Conservation (phyloP, 2,888 invertebrate genomes). For the Amphipoea lucens region DNA sequence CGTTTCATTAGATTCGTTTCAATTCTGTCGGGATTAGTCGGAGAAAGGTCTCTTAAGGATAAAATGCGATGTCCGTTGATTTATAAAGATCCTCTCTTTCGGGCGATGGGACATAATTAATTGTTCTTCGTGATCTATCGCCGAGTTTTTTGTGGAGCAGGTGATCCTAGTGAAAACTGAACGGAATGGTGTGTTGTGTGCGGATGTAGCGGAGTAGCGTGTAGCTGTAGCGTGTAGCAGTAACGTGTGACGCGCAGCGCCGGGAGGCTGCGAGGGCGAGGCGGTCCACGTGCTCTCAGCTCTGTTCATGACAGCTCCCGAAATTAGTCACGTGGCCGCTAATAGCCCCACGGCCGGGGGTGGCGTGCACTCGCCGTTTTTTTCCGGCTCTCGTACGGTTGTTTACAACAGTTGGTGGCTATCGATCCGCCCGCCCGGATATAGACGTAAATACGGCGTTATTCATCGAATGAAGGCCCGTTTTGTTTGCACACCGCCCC, state of each 20-base stretch:
- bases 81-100: conserved; percentile 85
- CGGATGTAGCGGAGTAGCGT: conserved; percentile 30
- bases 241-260: conserved; percentile 25
- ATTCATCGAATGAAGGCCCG: conserved; percentile 80
- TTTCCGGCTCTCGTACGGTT: conserved; percentile 83
- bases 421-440: conserved; percentile 87
- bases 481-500: conserved; percentile 78
- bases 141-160: conserved; percentile 74
- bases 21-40: conserved; percentile 88
- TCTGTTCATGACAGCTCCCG: conserved; percentile 88
- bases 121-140: conserved; percentile 80
- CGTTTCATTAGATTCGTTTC: conserved; percentile 89
- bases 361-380: conserved; percentile 80
- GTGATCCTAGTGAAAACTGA: conserved; percentile 69
- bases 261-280: conserved; percentile 57
- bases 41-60: conserved; percentile 87
- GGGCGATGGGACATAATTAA: conserved; percentile 85
- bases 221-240: conserved; percentile 35
- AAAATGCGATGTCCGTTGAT: conserved; percentile 87
- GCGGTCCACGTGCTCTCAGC: conserved; percentile 80
- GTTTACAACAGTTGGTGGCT: conserved; percentile 89
- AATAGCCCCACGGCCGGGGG: conserved; percentile 86
- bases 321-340: conserved; percentile 90
- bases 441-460: conserved; percentile 84
- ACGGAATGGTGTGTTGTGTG: conserved; percentile 50